These are phyloP conservation scores for Muscina levida DNA, from an alignment of 2,888 invertebrate species.

Conservation along the genomic window DNA sequence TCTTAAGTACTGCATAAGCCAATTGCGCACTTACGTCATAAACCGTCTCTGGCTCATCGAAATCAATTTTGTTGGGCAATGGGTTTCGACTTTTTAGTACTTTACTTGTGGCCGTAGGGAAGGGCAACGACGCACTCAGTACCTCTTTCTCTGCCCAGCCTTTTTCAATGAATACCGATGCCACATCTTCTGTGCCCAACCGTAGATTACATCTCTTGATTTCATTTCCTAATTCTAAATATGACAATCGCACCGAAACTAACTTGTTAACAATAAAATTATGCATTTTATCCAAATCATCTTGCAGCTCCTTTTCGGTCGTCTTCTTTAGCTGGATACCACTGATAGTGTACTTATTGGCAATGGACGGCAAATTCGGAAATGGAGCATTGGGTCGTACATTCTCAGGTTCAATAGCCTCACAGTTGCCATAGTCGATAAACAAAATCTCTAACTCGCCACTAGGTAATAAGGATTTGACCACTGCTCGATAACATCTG, in stretches of 20 bases:
- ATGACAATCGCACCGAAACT: conserved; percentile 80
- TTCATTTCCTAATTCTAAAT: conserved; percentile 71
- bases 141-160: conserved; percentile 39
- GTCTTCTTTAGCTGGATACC: conserved; percentile 80
- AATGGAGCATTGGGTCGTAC: conserved; percentile 84
- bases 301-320: conserved; percentile 80
- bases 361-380: conserved; percentile 85
- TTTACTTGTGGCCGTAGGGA: not conserved
- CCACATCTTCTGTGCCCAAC: conserved; percentile 70
- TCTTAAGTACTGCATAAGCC: not conserved
- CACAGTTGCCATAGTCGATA: conserved; percentile 92
- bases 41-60: conserved; percentile 1
- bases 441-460: conserved; percentile 83
- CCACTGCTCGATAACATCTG: conserved; percentile 87
- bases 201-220: conserved; percentile 73
- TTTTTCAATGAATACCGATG: conserved; percentile 69
- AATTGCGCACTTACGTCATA: conserved; percentile 45
- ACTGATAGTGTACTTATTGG: conserved; percentile 83
- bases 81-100: conserved; percentile 43
- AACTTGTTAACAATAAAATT: conserved; percentile 82
- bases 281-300: conserved; percentile 84
- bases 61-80: not conserved
- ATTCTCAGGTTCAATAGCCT: conserved; percentile 82
- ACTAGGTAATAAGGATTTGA: conserved; percentile 81
- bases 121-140: not conserved